Percentiles rank a stretch among this genome's conserved stretches.
phyloP scores from a whole-genome alignment of 2,888 invertebrate species.

The Mallateleia sp. region DNA sequence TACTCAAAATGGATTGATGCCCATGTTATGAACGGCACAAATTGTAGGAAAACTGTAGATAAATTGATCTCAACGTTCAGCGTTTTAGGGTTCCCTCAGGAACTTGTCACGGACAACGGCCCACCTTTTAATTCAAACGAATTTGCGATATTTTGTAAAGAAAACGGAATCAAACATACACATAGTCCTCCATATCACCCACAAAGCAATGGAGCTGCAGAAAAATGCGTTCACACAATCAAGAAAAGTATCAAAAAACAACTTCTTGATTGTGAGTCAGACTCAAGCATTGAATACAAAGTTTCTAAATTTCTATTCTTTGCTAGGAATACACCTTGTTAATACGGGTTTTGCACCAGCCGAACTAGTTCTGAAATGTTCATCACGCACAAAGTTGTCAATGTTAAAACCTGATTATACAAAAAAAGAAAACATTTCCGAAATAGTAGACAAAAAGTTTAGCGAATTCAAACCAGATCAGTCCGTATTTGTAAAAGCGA shows the following conservation, averaged over 20 bases:
- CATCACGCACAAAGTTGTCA: conserved; percentile 48
- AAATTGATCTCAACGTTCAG: conserved; percentile 50
- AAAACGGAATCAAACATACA: conserved; percentile 56
- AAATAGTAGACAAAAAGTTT: not conserved
- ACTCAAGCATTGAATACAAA: conserved; percentile 33
- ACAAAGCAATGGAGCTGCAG: conserved; percentile 75
- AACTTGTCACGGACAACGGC: conserved; percentile 60
- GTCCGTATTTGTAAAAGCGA: conserved; percentile 18
- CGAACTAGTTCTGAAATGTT: conserved; percentile 56
- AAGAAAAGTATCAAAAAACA: conserved; percentile 76
- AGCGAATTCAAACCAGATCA: not conserved
- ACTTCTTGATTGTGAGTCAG: conserved; percentile 44
- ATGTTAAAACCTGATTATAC: conserved; percentile 52
- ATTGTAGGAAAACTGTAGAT: conserved; percentile 33
- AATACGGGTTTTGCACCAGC: conserved; percentile 62
- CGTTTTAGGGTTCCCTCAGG: conserved; percentile 48
- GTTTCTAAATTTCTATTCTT: conserved; percentile 14
- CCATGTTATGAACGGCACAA: conserved; percentile 48
- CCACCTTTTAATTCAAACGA: conserved; percentile 44
- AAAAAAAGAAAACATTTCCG: not conserved
- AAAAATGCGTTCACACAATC: conserved; percentile 74
- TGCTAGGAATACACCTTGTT: conserved; percentile 62
- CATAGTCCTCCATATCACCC: conserved; percentile 79
- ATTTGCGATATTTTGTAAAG: conserved; percentile 40
- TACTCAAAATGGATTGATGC: conserved; percentile 88